A percentile compares a stretch with the other conserved stretches of the same genome.
Conservation (phyloP, 2,888 invertebrate genomes). For the Cerastoderma edule region DNA sequence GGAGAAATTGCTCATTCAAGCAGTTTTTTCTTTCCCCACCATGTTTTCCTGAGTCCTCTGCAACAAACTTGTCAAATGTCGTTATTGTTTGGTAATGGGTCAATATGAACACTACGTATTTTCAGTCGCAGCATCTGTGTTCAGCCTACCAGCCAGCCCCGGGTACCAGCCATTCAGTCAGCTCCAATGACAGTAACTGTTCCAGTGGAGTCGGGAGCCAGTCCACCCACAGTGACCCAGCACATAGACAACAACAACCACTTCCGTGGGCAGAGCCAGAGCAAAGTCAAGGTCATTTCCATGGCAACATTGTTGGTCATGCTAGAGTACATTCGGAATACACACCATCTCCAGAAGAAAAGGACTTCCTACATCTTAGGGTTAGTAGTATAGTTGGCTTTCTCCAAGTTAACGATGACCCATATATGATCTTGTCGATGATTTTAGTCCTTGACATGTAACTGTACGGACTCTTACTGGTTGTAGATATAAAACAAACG, state of each 20-base stretch:
- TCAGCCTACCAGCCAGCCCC: constrained; percentile 58
- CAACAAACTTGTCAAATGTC: no score
- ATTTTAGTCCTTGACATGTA: no score
- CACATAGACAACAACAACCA: constrained; percentile 17
- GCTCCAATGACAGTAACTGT: constrained; percentile 63
- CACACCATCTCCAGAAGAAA: constrained; percentile 64
- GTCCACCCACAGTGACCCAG: constrained; percentile 36
- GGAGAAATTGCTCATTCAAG: no score
- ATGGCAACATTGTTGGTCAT: constrained; percentile 39
- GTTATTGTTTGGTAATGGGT: no score
- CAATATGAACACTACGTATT: no score
- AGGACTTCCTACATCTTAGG: constrained; percentile 63
- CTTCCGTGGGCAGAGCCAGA: constrained; percentile 42
- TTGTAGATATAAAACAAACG: no score
- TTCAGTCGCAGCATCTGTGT: constrained; percentile 57
- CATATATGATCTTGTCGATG: no score
- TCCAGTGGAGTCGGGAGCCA: constrained; percentile 66
- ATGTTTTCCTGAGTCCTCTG: no score
- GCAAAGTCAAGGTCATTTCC: constrained; percentile 40
- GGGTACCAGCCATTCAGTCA: constrained; percentile 63
- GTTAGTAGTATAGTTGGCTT: no score
- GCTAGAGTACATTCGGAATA: constrained; percentile 73
- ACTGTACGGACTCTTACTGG: no score
- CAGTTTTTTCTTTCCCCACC: no score
- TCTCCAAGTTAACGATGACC: no score